A percentile compares a stretch with the other conserved stretches of the same genome.
phyloP scores from a whole-genome alignment of 2,888 invertebrate species.

The Linnaemya tessellans region DNA sequence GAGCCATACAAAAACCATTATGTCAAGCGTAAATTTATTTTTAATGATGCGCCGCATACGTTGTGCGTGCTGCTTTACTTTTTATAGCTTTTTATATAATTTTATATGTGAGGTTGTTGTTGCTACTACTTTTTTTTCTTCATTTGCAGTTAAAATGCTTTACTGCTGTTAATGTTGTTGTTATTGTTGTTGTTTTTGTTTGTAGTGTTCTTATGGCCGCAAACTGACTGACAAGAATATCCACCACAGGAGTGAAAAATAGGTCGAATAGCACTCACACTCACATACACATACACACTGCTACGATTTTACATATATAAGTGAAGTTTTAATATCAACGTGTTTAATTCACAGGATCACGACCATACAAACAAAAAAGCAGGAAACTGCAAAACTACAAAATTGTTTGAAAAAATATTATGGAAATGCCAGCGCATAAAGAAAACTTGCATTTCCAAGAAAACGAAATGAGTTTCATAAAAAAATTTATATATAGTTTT shows the following conservation, averaged over 20 bases:
- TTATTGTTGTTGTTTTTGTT: constrained; percentile 13
- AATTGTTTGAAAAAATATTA: constrained; percentile 24
- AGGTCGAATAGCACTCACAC: constrained; percentile 44
- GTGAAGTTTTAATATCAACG: constrained; percentile 36
- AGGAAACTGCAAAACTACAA: constrained; percentile 43
- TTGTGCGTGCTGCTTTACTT: constrained; percentile 59
- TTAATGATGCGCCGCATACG: constrained; percentile 70
- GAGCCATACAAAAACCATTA: constrained; percentile 49
- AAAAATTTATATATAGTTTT: neutral
- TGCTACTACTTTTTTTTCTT: constrained; percentile 28
- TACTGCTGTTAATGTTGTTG: constrained; percentile 19
- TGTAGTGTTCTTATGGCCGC: constrained; percentile 13
- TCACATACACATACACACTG: neutral
- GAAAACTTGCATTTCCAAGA: neutral
- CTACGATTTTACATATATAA: neutral
- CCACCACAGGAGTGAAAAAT: constrained; percentile 41
- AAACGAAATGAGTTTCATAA: neutral
- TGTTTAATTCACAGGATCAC: constrained; percentile 53
- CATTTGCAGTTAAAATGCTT: constrained; percentile 49
- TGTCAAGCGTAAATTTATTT: constrained; percentile 71
- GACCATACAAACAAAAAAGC: constrained; percentile 47
- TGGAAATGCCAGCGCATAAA: constrained; percentile 5
- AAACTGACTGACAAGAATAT: constrained; percentile 50
- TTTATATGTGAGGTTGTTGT: neutral
- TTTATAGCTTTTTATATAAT: constrained; percentile 43